Base-by-base conservation (phyloP, 53 echinoderm and acorn worm genomes). In the Patiria pectinifera region DNA sequence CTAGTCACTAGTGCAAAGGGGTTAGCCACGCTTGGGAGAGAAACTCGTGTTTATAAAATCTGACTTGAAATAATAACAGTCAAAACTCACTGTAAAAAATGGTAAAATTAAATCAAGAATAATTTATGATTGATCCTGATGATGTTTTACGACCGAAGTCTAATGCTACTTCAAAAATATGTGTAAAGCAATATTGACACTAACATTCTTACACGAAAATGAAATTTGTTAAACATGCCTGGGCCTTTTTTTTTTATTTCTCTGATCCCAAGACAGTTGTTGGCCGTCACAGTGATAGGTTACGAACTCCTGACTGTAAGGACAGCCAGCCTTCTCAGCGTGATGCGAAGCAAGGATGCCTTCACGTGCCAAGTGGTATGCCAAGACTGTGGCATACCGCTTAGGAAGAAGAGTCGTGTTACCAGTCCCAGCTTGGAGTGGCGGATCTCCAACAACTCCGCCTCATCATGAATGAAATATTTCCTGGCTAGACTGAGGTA, bases 391-490 rank as follows among this genome's bases (percentile, higher is more conserved):
- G 59, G 82, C 82, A 82, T 79, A 45, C 80, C 80, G 44, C 44
- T 79, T 79, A 79, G 80, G 80, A 79, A 66, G 22, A 79, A 4
- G 80, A 45, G 80, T 79, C 80, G 10, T 79, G 43, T 79, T 79
- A 79, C 80, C 9, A 44, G 76, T 24, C 14, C 53, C 8, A 53
- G 21, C 69, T 18, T 69, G 69, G 69, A 13, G 15, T 21, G 16
- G 4, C 21, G 3, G 69, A 13, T 69, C 69, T 11, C 69, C 66
- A 60, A 12, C 60, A 60, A 60, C 60, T 12, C 60, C 60, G 12
- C 60, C 21, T 35, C 35, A 35, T 74, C 74, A 22, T 74, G 74
- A 74, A 74, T 74, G 74, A 74, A 74, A 74, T 24, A 22, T 15
- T 69, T 69, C 69, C 69, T 69, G 53, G 53, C 53, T 53, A 53